A percentile compares a stretch with the other conserved stretches of the same genome.
Evolutionary conservation across 2,113 vertebrate species (phyloP).

Genomic region (Danio rerio): GRCz12tu NC_133190.1:48368501-48369000

Average conservation of each 20-base stretch:
- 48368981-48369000: slow-evolving; percentile 93
- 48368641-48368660: neutral
- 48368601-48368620: neutral
- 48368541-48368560: neutral
- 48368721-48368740: neutral
- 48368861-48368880: slow-evolving; percentile 81
- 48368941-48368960: slow-evolving; percentile 96
- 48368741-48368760: neutral
- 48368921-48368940: slow-evolving; percentile 97
- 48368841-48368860: slow-evolving; percentile 38
- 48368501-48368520: neutral
- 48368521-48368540: neutral
- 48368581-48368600: neutral
- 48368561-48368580: neutral
- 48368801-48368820: neutral
- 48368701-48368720: neutral
- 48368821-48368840: neutral
- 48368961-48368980: slow-evolving; percentile 90
- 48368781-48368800: neutral
- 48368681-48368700: neutral
- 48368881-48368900: slow-evolving; percentile 95
- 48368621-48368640: neutral
- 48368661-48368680: neutral
- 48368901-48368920: slow-evolving; percentile 93
- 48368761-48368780: neutral